Evolutionary conservation across 1,140 invertebrate genomes (phyloP).

Genomic region (Eumeta japonica): DNA sequence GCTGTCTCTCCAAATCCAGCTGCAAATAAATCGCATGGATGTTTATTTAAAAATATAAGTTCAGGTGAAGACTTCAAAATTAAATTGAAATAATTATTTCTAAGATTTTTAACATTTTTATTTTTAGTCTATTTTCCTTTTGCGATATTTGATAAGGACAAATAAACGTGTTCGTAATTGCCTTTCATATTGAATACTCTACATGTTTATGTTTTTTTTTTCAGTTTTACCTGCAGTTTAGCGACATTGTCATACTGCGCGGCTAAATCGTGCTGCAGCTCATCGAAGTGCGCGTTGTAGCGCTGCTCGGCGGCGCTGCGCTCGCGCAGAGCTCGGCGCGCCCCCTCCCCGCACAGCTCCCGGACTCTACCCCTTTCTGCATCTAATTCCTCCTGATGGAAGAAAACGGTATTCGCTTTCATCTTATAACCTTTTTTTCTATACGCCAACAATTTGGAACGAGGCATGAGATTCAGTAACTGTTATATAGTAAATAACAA

Average conservation of each 20-base stretch:
- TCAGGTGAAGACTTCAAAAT: too few relatives aligned
- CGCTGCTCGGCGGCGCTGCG: constrained; percentile 70
- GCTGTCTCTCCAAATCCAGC: constrained; percentile 74
- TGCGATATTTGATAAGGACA: too few relatives aligned
- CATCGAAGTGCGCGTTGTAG: constrained; percentile 71
- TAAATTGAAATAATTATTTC: too few relatives aligned
- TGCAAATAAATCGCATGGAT: constrained; percentile 39
- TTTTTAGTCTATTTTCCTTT: too few relatives aligned
- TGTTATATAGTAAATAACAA: too few relatives aligned
- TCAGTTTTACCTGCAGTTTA: constrained; percentile 59
- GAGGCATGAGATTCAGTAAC: not conserved
- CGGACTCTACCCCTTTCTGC: constrained; percentile 65
- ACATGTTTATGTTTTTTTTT: not conserved
- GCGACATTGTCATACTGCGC: constrained; percentile 76
- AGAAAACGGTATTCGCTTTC: not conserved
- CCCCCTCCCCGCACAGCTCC: constrained; percentile 58
- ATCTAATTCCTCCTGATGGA: constrained; percentile 67
- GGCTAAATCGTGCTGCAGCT: constrained; percentile 73
- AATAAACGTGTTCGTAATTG: too few relatives aligned
- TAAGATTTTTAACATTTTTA: not conserved
- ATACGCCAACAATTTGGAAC: constrained; percentile 4
- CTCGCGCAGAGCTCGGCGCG: constrained; percentile 67
- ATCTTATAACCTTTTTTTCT: not conserved
- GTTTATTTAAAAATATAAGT: too few relatives aligned
- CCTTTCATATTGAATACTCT: too few relatives aligned